phyloP scores from a whole-genome alignment of 2,797 vertebrate species.

The Streptopelia turtur region DNA sequence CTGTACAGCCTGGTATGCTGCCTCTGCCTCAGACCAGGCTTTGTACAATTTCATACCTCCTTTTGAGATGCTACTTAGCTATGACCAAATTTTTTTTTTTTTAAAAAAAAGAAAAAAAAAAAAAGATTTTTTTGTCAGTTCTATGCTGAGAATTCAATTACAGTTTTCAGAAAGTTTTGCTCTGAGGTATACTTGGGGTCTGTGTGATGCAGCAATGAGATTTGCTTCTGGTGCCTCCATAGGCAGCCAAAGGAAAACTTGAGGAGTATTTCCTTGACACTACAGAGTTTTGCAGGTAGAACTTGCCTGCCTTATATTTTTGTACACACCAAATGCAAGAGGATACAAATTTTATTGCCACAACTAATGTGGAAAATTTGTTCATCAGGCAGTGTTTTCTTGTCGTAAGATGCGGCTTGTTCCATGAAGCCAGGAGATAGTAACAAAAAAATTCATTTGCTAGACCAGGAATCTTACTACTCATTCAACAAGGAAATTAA shows the following conservation, averaged over 20 bases:
- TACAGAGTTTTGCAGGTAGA: neutral
- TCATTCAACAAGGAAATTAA: neutral
- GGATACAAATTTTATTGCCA: neutral
- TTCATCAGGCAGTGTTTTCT: neutral
- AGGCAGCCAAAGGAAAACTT: neutral
- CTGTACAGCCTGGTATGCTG: neutral
- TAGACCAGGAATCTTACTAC: neutral
- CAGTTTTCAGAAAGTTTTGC: neutral
- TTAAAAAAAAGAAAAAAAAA: too few species aligned
- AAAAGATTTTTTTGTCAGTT: neutral
- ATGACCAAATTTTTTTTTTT: too few species aligned
- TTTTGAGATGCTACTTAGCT: neutral
- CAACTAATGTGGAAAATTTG: neutral
- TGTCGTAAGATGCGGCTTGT: neutral
- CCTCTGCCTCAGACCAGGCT: neutral
- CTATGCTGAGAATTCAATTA: neutral
- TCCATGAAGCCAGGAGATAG: neutral
- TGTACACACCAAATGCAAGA: neutral
- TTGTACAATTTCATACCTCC: neutral
- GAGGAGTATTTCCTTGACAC: neutral
- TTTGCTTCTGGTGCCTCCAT: neutral
- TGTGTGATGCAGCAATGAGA: neutral
- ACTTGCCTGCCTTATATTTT: neutral
- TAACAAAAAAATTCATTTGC: neutral
- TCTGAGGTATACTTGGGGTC: neutral